phyloP scores from a whole-genome alignment of 2,113 vertebrate species.

The Tachysurus vachellii region DNA sequence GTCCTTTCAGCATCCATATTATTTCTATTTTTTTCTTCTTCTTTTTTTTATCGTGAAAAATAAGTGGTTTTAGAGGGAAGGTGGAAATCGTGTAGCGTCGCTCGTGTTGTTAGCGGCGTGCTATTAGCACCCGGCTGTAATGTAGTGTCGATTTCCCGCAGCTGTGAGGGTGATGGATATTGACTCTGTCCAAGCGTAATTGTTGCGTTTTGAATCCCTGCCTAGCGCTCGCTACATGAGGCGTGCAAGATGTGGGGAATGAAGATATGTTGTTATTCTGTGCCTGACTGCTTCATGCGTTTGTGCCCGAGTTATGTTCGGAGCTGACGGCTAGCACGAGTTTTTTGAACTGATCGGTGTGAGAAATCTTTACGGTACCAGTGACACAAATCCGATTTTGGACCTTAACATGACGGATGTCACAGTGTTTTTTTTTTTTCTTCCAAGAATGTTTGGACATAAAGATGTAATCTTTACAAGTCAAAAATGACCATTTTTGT shows the following conservation, averaged over 20 bases:
- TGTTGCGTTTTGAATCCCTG: constrained; percentile 4
- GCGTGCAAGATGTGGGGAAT: not conserved
- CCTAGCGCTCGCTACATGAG: not conserved
- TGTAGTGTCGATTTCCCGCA: constrained; percentile 17
- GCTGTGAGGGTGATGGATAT: constrained; percentile 19
- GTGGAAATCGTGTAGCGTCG: not conserved
- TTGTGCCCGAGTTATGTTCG: not conserved
- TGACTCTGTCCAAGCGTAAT: constrained; percentile 21
- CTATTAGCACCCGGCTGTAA: not conserved
- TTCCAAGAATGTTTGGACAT: not conserved
- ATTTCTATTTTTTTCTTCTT: not conserved
- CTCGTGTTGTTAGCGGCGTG: not conserved
- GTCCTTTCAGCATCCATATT: not conserved
- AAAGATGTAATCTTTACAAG: not conserved
- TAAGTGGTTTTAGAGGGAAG: not conserved
- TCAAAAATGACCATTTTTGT: not conserved
- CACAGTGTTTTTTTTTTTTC: not conserved
- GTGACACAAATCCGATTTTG: not conserved
- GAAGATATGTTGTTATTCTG: not conserved
- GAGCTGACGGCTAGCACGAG: not conserved
- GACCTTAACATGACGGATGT: not conserved
- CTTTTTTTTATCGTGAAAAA: not conserved
- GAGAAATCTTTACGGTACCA: not conserved
- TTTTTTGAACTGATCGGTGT: not conserved
- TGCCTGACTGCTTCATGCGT: not conserved